Evolutionary conservation across 2,888 invertebrate genomes (phyloP).

Genomic region (Cactoblastis cactorum): DNA sequence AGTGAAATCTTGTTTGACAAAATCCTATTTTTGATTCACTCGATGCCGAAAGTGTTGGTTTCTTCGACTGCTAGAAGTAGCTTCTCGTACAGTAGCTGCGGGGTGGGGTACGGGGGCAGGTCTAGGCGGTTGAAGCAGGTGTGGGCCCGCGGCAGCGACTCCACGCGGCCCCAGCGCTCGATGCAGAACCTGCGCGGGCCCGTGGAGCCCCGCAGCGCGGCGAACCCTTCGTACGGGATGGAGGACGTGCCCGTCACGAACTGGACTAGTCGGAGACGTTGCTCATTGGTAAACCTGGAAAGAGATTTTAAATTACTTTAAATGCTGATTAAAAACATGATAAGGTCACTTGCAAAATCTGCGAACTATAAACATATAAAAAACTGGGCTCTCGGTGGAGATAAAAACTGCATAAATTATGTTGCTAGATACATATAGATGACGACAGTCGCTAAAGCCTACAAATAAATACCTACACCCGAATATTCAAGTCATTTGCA

Average conservation of each 20-base stretch:
- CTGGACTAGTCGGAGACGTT: slow-evolving; percentile 93
- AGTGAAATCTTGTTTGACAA: no score
- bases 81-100: slow-evolving; percentile 94
- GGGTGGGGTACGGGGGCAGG: slow-evolving; percentile 96
- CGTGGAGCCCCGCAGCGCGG: slow-evolving; percentile 95
- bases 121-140: slow-evolving; percentile 99
- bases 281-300: slow-evolving; percentile 93
- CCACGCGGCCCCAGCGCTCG: slow-evolving; percentile 97
- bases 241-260: slow-evolving; percentile 99
- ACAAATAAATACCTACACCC: no score
- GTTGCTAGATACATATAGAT: no score
- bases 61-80: slow-evolving; percentile 95
- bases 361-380: no score
- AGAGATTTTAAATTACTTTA: neutral
- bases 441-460: no score
- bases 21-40: slow-evolving; percentile 72
- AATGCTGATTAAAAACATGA: no score
- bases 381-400: no score
- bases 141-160: slow-evolving; percentile 96
- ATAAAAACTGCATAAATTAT: no score
- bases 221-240: slow-evolving; percentile 98
- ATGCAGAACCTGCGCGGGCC: slow-evolving; percentile 97
- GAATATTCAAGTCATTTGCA: no score
- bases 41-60: slow-evolving; percentile 97
- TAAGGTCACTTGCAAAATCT: no score